These are phyloP conservation scores for Stigmatopora argus DNA, from an alignment of 2,113 vertebrate genomes.

Conservation along the genomic window DNA sequence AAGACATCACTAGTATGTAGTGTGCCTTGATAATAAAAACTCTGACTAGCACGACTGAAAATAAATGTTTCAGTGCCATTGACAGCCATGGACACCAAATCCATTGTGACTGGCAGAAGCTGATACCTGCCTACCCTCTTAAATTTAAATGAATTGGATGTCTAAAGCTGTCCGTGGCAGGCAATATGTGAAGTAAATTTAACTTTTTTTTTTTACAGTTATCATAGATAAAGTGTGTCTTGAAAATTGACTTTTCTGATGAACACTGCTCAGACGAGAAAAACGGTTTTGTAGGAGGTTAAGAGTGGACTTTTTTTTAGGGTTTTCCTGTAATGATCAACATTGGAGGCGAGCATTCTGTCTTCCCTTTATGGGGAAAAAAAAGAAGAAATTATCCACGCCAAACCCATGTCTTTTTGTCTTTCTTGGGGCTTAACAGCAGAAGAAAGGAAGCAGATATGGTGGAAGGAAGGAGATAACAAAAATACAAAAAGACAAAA, in stretches of 20 bases:
- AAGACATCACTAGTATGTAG: no score
- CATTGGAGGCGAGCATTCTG: background rate
- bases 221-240: no score
- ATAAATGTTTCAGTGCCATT: no score
- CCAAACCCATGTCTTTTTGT: conserved; percentile 12
- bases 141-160: no score
- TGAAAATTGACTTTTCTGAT: background rate
- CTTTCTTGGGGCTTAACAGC: background rate
- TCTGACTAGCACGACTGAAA: no score
- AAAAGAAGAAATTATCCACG: background rate
- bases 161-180: no score
- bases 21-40: no score
- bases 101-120: no score
- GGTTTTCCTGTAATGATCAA: background rate
- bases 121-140: no score
- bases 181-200: no score
- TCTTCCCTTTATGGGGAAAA: background rate
- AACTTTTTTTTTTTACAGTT: no score
- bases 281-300: background rate
- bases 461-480: conserved; percentile 57
- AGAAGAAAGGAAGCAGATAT: conserved; percentile 55
- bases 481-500: conserved; percentile 7
- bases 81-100: no score
- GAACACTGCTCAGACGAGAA: background rate
- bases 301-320: background rate